Percentiles rank a stretch among this genome's conserved stretches.
phyloP scores from a whole-genome alignment of 2,113 vertebrate species.

The Pterocles orientalis region DNA sequence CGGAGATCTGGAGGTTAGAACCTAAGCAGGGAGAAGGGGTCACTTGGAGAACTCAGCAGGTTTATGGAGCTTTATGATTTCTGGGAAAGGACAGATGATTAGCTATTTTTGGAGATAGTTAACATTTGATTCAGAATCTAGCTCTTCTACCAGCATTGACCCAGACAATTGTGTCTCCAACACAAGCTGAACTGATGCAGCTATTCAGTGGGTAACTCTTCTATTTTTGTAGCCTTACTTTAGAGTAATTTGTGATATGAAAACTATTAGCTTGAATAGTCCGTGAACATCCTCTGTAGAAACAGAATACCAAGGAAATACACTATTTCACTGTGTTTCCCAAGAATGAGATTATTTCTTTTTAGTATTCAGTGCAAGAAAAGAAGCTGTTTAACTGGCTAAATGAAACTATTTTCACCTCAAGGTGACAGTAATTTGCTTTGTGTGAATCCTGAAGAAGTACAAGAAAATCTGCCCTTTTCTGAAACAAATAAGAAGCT shows the following conservation, averaged over 20 bases:
- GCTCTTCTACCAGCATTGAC: not conserved
- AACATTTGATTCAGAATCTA: not conserved
- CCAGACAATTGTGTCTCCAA: not conserved
- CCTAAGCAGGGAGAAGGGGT: not conserved
- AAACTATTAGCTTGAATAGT: not conserved
- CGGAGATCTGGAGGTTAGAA: not conserved
- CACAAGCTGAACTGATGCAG: not conserved
- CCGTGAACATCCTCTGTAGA: not conserved
- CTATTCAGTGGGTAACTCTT: not conserved
- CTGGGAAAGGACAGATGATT: not conserved
- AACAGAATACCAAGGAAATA: not conserved
- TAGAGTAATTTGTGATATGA: not conserved
- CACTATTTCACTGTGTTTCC: not conserved
- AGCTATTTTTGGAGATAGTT: not conserved
- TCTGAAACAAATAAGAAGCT: not conserved
- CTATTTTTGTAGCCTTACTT: not conserved
- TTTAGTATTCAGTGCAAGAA: not conserved
- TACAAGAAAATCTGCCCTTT: not conserved
- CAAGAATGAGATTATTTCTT: not conserved
- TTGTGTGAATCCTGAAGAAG: not conserved
- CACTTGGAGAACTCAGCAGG: not conserved
- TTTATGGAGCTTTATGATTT: not conserved
- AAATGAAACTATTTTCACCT: not conserved
- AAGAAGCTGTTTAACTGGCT: not conserved
- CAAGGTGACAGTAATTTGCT: not conserved